Percentiles rank a stretch among this genome's conserved stretches.
Conservation (phyloP, 2,888 invertebrate species). For the Lasioglossum zephyrum region DNA sequence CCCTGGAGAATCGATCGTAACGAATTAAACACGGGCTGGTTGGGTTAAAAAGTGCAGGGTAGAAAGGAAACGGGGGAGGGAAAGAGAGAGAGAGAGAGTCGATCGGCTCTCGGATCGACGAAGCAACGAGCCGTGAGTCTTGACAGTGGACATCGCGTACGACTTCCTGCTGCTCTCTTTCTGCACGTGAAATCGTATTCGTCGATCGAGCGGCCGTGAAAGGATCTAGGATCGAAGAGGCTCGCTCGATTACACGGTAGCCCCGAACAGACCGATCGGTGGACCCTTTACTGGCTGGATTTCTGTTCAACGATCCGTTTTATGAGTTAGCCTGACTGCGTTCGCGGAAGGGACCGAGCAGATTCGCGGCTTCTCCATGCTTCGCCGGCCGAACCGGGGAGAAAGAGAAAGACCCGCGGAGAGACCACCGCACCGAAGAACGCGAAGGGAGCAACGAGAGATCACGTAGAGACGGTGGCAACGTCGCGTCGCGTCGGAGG, state of each 20-base stretch:
- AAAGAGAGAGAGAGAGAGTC: neutral
- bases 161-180: slow-evolving; percentile 9
- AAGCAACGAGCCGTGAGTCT: slow-evolving; percentile 42
- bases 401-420: neutral
- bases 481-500: slow-evolving; percentile 14
- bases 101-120: slow-evolving; percentile 28
- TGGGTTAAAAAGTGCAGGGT: slow-evolving; percentile 7
- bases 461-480: slow-evolving; percentile 9
- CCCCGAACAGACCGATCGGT: slow-evolving; percentile 42
- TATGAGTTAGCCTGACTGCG: slow-evolving; percentile 67
- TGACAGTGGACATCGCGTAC: slow-evolving; percentile 48
- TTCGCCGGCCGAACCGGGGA: slow-evolving; percentile 31
- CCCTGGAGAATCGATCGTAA: slow-evolving; percentile 5
- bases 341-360: slow-evolving; percentile 58
- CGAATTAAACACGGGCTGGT: slow-evolving; percentile 14
- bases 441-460: slow-evolving; percentile 3
- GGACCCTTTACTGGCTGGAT: slow-evolving; percentile 58
- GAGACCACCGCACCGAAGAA: neutral
- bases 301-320: slow-evolving; percentile 65
- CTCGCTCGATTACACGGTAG: slow-evolving; percentile 66
- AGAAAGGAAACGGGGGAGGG: neutral
- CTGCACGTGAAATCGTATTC: slow-evolving; percentile 29
- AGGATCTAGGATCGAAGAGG: slow-evolving; percentile 57
- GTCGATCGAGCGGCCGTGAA: slow-evolving; percentile 41
- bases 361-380: slow-evolving; percentile 57